phyloP scores from a whole-genome alignment of 2,888 invertebrate genomes.

The Lepetodrilus schrolli region DNA sequence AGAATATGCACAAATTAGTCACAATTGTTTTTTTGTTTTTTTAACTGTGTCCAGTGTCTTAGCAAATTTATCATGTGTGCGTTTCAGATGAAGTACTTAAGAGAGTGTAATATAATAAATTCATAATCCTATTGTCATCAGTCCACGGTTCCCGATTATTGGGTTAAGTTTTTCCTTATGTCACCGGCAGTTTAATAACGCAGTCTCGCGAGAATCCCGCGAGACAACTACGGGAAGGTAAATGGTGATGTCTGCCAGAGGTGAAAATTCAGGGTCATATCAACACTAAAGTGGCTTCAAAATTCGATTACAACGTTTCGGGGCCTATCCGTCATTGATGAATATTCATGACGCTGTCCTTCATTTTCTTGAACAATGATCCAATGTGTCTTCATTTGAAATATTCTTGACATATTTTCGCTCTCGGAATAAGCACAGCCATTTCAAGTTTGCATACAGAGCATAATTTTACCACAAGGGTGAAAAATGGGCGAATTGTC shows the following conservation, averaged over 20 bases:
- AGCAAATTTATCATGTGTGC: too few relatives aligned
- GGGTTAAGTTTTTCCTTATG: conserved; percentile 8
- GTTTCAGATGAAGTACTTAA: too few relatives aligned
- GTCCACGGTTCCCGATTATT: not conserved
- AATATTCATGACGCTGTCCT: not conserved
- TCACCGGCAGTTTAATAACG: conserved; percentile 6
- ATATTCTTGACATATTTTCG: conserved; percentile 24
- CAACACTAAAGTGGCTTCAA: conserved; percentile 25
- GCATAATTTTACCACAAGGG: not conserved
- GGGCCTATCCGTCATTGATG: conserved; percentile 6
- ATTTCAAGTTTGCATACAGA: conserved; percentile 25
- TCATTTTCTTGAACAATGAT: conserved; percentile 6
- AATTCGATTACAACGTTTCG: conserved; percentile 21
- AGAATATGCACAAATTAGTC: too few relatives aligned
- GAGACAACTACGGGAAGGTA: conserved; percentile 25
- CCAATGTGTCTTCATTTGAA: conserved; percentile 22
- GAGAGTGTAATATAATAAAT: not conserved
- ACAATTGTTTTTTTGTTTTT: too few relatives aligned
- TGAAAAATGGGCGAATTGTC: conserved; percentile 26
- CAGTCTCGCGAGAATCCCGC: conserved; percentile 20
- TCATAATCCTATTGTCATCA: conserved; percentile 17
- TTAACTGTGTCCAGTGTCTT: too few relatives aligned
- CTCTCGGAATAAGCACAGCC: conserved; percentile 4
- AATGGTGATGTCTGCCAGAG: conserved; percentile 17
- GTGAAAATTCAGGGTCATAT: not conserved